These are phyloP conservation scores for Zygothrica quintamaculata DNA, from an alignment of 2,888 invertebrate genomes.

Conservation along the genomic window DNA sequence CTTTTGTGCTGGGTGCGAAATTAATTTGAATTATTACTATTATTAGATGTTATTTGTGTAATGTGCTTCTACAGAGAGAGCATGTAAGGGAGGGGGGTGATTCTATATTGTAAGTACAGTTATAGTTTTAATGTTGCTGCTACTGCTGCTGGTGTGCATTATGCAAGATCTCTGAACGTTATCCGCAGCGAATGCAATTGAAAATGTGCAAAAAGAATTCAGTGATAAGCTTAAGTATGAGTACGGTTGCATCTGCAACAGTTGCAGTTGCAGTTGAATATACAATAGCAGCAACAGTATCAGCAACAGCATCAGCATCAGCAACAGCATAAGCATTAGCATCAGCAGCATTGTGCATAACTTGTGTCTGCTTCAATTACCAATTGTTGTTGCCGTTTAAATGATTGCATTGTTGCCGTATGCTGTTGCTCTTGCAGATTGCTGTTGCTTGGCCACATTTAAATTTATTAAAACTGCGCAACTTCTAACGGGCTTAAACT, in stretches of 20 bases:
- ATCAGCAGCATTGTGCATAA: constrained; percentile 42
- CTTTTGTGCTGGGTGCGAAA: constrained; percentile 65
- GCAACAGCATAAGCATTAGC: constrained; percentile 7
- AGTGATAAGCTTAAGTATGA: constrained; percentile 47
- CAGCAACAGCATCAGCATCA: constrained; percentile 14
- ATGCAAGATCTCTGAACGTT: constrained; percentile 50
- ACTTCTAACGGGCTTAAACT: constrained; percentile 61
- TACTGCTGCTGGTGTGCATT: constrained; percentile 44
- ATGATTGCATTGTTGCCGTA: constrained; percentile 69
- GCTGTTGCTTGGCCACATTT: constrained; percentile 59
- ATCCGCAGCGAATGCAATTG: constrained; percentile 53
- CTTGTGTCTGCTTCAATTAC: constrained; percentile 70
- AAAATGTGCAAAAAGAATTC: constrained; percentile 38
- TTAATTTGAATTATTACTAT: constrained; percentile 79
- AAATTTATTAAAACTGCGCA: constrained; percentile 79
- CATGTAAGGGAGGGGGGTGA: no score
- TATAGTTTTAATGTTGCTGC: constrained; percentile 23
- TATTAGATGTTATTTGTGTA: constrained; percentile 77
- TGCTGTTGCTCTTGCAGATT: constrained; percentile 14
- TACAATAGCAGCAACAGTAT: constrained; percentile 31
- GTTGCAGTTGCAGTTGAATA: constrained; percentile 2
- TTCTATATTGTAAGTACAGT: constrained; percentile 39
- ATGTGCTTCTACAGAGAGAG: constrained; percentile 55
- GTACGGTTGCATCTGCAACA: constrained; percentile 10
- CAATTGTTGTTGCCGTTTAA: constrained; percentile 75